Conservation (phyloP, 2,797 vertebrate species). For the Poecilia picta region DNA sequence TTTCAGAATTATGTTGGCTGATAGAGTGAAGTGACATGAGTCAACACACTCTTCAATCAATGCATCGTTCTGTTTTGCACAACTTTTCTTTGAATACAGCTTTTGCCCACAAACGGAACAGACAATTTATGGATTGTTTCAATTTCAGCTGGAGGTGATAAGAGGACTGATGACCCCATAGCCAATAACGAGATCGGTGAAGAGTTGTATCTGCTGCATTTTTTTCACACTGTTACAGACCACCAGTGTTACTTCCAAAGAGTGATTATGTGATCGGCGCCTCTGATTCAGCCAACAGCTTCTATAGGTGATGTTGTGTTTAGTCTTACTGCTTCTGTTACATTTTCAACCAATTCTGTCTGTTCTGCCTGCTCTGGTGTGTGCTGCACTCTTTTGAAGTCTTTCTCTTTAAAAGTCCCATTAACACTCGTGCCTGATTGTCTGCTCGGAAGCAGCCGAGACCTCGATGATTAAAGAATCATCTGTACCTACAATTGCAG, state of each 20-base stretch:
- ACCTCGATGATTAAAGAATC: background rate
- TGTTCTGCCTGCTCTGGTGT: background rate
- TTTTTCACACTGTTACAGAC: background rate
- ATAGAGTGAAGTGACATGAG: background rate
- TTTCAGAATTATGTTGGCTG: background rate
- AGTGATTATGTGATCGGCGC: background rate
- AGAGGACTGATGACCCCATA: background rate
- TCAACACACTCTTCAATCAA: background rate
- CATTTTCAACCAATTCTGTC: background rate
- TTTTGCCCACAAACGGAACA: background rate
- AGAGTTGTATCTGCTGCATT: background rate
- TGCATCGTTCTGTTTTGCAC: background rate
- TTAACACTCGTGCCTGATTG: background rate
- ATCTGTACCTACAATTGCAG: background rate
- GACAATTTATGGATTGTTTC: background rate
- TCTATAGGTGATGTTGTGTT: background rate
- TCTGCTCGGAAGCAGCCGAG: background rate
- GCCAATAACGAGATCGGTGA: background rate
- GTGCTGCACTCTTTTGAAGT: background rate
- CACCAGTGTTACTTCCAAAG: background rate
- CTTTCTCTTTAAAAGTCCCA: background rate
- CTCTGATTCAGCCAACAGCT: background rate
- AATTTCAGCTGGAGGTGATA: background rate
- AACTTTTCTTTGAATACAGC: background rate
- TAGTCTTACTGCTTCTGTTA: background rate